A percentile compares a stretch with the other conserved stretches of the same genome.
These are phyloP conservation scores for Cancer borealis DNA, from an alignment of 2,888 invertebrate genomes.

Conservation along the genomic window DNA sequence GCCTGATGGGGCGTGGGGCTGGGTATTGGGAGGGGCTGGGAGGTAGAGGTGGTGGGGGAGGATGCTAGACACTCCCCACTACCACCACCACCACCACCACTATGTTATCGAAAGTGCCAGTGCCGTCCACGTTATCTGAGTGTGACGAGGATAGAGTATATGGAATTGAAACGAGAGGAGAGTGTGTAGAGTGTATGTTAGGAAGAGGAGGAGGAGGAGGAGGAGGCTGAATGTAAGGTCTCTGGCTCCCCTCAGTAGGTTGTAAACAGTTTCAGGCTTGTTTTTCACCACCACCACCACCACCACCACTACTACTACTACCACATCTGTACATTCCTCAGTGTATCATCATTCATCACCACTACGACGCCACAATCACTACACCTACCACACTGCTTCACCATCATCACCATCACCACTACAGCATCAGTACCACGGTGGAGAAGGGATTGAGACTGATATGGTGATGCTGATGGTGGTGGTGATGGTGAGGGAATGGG, in stretches of 20 bases:
- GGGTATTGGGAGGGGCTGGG: not conserved
- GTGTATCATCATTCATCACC: not conserved
- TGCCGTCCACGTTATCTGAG: not conserved
- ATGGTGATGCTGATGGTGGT: not conserved
- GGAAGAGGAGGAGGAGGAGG: not conserved
- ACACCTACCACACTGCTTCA: not conserved
- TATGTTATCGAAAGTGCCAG: not conserved
- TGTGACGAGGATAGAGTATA: not conserved
- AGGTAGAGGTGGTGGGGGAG: not conserved
- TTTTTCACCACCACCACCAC: not conserved
- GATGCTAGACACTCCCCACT: not conserved
- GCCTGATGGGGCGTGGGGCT: not conserved
- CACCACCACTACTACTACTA: not conserved
- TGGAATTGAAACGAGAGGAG: not conserved
- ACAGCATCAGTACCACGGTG: not conserved
- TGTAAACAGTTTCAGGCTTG: not conserved
- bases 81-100: not conserved
- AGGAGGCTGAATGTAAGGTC: not conserved
- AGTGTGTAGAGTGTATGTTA: not conserved
- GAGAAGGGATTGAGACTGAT: not conserved
- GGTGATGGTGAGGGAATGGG: not conserved
- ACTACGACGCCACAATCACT: not conserved
- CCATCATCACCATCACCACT: constrained; percentile 25
- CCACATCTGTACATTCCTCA: not conserved
- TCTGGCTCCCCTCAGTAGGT: not conserved